phyloP scores from a whole-genome alignment of 1,140 invertebrate genomes.

The Brachionus manjavacas region DNA sequence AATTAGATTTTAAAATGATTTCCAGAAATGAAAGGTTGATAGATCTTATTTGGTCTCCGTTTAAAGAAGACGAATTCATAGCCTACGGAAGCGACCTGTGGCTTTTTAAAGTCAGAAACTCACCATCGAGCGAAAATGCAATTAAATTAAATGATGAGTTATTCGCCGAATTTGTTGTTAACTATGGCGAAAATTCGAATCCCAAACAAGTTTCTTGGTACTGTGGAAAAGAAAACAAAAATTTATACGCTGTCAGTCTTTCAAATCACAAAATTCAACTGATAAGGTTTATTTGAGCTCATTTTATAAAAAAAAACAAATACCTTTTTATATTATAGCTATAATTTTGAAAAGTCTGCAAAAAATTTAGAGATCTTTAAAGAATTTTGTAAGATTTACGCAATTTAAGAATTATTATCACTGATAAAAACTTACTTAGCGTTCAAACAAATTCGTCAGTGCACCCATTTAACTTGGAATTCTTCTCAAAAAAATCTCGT shows the following conservation, averaged over 20 bases:
- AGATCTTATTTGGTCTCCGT: conserved; percentile 25
- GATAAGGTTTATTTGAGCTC: neutral
- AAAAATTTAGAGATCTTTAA: neutral
- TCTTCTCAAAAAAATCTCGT: conserved; percentile 71
- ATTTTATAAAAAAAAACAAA: neutral
- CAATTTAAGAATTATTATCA: neutral
- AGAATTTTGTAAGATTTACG: conserved; percentile 19
- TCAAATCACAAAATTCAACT: conserved; percentile 34
- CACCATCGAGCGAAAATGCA: neutral
- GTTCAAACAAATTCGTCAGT: conserved; percentile 73
- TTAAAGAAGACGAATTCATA: conserved; percentile 22
- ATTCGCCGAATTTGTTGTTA: neutral
- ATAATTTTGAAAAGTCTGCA: neutral
- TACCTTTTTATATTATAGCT: neutral
- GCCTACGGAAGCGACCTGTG: conserved; percentile 2
- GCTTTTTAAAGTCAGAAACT: neutral
- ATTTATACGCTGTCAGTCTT: conserved; percentile 4
- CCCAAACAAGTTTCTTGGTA: conserved; percentile 28
- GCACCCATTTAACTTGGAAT: conserved; percentile 82
- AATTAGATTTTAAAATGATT: neutral
- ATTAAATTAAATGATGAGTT: neutral
- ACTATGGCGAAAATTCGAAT: conserved; percentile 14
- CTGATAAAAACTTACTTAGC: conserved; percentile 57
- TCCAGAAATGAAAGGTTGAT: neutral
- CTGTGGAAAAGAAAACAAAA: neutral